phyloP scores from a whole-genome alignment of 2,797 vertebrate genomes.

The Otolemur crassicaudatus region DNA sequence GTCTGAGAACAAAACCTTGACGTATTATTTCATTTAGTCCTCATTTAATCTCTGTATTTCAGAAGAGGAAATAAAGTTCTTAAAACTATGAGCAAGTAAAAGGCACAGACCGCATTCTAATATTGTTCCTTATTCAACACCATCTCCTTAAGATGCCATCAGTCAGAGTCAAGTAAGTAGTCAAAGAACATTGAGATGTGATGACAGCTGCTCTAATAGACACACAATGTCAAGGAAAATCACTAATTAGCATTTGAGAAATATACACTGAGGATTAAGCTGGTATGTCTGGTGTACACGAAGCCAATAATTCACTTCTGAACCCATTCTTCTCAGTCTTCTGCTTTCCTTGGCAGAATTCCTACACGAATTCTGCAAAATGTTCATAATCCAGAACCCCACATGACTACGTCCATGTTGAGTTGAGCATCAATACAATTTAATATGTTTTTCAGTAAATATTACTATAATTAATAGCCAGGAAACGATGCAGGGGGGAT shows the following conservation, averaged over 20 bases:
- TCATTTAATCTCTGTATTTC: background rate
- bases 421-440: background rate
- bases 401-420: background rate
- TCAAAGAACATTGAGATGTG: background rate
- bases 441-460: background rate
- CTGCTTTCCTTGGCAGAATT: background rate
- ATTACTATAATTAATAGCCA: background rate
- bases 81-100: background rate
- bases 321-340: background rate
- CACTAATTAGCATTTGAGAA: background rate
- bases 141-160: slow-evolving; percentile 51
- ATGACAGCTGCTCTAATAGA: background rate
- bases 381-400: background rate
- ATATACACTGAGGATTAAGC: background rate
- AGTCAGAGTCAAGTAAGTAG: background rate
- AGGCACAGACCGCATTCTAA: background rate
- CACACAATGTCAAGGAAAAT: background rate
- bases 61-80: background rate
- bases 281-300: background rate
- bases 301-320: background rate
- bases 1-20: background rate
- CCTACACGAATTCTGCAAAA: slow-evolving; percentile 23
- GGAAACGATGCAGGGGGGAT: background rate
- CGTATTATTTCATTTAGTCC: background rate
- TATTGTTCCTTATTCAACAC: background rate